These are phyloP conservation scores for Galerucella nymphaeae DNA, from an alignment of 2,888 invertebrate species.

Conservation along the genomic window DNA sequence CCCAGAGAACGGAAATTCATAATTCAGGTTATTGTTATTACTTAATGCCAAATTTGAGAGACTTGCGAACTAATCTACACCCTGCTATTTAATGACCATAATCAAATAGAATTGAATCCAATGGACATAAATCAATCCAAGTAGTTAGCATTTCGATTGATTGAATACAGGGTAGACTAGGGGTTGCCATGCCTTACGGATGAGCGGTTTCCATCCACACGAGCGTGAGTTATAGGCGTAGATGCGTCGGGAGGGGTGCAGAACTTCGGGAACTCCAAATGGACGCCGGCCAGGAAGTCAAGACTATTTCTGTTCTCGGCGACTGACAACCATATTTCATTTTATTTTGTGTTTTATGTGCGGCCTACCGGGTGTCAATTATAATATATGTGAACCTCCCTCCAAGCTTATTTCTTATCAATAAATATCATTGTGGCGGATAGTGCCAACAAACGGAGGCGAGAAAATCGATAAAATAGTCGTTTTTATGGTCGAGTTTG, in stretches of 20 bases:
- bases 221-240: slow-evolving; percentile 41
- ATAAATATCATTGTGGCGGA: slow-evolving; percentile 9
- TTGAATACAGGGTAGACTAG: slow-evolving; percentile 47
- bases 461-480: slow-evolving; percentile 5
- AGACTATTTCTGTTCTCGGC: slow-evolving; percentile 35
- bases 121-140: slow-evolving; percentile 55
- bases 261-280: slow-evolving; percentile 31
- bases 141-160: slow-evolving; percentile 55
- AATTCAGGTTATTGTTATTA: no score
- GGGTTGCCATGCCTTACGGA: slow-evolving; percentile 40
- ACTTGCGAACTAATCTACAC: slow-evolving; percentile 46
- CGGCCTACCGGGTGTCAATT: slow-evolving; percentile 29
- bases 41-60: slow-evolving; percentile 3
- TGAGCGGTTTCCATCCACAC: slow-evolving; percentile 38
- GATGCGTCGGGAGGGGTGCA: slow-evolving; percentile 32
- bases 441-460: not conserved
- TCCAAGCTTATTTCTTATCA: slow-evolving; percentile 22
- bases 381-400: slow-evolving; percentile 23
- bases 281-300: slow-evolving; percentile 34
- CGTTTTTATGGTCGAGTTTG: not conserved
- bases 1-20: no score
- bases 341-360: slow-evolving; percentile 31
- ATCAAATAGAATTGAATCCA: slow-evolving; percentile 56
- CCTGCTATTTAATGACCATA: slow-evolving; percentile 56
- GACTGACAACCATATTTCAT: slow-evolving; percentile 25